Percentiles rank a stretch among this genome's conserved stretches.
Conservation (phyloP, 2,888 invertebrate species). For the Allacma fusca region DNA sequence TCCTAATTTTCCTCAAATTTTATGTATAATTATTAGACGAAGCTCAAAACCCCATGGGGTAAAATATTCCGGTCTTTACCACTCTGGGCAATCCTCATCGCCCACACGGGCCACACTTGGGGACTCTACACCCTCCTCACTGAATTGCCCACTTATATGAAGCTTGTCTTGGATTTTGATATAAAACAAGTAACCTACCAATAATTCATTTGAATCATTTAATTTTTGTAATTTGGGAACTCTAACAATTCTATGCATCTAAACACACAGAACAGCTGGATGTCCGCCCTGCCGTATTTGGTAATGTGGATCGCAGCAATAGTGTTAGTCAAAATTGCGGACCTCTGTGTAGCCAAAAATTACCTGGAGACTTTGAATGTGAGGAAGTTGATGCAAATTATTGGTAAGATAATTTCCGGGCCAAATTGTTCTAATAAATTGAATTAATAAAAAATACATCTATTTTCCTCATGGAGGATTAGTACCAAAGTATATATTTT, state of each 20-base stretch:
- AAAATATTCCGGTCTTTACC: slow-evolving; percentile 79
- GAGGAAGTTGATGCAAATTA: slow-evolving; percentile 68
- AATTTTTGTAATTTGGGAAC: no score
- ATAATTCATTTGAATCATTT: no score
- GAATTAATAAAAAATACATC: not conserved
- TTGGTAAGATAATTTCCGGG: slow-evolving; percentile 26
- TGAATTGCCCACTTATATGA: slow-evolving; percentile 84
- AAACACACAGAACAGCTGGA: slow-evolving; percentile 75
- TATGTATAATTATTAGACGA: slow-evolving; percentile 68
- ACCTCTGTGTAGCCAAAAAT: slow-evolving; percentile 81
- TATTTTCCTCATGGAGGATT: no score
- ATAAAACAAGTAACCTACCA: slow-evolving; percentile 75
- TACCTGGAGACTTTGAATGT: slow-evolving; percentile 78
- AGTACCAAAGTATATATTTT: no score
- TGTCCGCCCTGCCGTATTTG: slow-evolving; percentile 85
- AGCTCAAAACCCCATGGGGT: slow-evolving; percentile 81
- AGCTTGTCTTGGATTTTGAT: slow-evolving; percentile 71
- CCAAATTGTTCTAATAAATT: not conserved
- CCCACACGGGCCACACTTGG: slow-evolving; percentile 47
- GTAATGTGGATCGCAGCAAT: slow-evolving; percentile 92
- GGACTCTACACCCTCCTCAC: slow-evolving; percentile 79
- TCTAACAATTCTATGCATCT: not conserved
- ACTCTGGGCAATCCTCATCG: slow-evolving; percentile 85
- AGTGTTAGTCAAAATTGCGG: slow-evolving; percentile 81
- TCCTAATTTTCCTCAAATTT: not conserved